phyloP scores from a whole-genome alignment of 2,113 vertebrate species.

The Regulus satrapa region DNA sequence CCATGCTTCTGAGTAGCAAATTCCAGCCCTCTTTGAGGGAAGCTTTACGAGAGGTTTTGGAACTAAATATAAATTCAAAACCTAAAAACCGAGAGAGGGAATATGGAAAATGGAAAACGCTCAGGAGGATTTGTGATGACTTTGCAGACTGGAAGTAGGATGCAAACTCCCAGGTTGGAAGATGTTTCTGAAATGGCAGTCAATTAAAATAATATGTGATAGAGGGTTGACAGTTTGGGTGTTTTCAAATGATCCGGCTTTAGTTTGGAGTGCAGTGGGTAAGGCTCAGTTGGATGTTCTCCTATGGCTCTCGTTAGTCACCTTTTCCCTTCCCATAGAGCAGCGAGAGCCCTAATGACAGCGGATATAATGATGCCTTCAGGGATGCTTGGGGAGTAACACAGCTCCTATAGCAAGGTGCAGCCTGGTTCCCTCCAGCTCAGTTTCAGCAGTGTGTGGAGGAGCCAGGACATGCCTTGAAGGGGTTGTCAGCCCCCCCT shows the following conservation, averaged over 20 bases:
- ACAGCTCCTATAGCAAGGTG: neutral
- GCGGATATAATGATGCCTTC: constrained; percentile 57
- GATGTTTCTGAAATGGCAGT: constrained; percentile 15
- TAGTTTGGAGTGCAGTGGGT: neutral
- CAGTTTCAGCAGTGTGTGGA: neutral
- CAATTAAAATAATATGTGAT: constrained; percentile 44
- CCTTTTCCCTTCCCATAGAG: neutral
- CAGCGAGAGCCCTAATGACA: constrained; percentile 19
- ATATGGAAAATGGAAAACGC: neutral
- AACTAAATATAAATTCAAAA: neutral
- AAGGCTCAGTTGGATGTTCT: constrained; percentile 8
- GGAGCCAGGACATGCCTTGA: constrained; percentile 1
- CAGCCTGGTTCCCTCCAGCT: neutral
- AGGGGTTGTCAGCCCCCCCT: neutral
- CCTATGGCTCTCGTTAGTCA: constrained; percentile 3
- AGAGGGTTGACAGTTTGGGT: constrained; percentile 10
- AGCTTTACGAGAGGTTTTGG: neutral
- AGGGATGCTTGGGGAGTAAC: constrained; percentile 47
- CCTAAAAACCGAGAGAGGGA: neutral
- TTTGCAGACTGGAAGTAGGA: neutral
- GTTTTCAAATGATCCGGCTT: neutral
- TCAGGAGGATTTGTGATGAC: neutral
- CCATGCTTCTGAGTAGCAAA: neutral
- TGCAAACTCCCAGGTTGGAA: neutral
- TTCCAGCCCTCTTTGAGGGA: neutral